These are phyloP conservation scores for Rotaria sp. DNA, from an alignment of 2,888 invertebrate genomes.

Conservation along the genomic window DNA sequence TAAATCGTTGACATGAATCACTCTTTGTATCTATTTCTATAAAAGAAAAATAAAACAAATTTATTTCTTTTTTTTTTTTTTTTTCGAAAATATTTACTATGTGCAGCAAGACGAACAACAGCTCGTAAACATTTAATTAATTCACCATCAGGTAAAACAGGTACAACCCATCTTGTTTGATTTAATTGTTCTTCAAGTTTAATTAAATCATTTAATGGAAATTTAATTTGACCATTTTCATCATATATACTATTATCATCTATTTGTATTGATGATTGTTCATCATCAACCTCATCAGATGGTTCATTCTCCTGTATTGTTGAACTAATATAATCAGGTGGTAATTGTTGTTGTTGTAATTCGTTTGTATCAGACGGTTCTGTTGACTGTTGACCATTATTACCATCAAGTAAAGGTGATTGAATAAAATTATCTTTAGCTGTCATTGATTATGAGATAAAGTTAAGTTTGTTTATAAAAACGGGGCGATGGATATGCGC, in stretches of 20 bases:
- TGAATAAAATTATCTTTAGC: background rate
- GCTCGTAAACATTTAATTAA: slow-evolving; percentile 80
- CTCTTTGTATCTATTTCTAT: slow-evolving; percentile 75
- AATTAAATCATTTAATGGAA: slow-evolving; percentile 77
- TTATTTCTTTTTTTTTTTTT: background rate
- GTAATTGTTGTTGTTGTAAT: background rate
- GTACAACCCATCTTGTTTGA: slow-evolving; percentile 90
- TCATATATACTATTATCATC: background rate
- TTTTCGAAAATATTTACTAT: background rate
- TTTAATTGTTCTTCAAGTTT: slow-evolving; percentile 90
- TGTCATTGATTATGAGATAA: background rate
- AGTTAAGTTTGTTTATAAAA: background rate
- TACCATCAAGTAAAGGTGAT: background rate
- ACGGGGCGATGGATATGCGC: background rate
- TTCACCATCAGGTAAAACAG: slow-evolving; percentile 90
- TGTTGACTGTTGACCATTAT: background rate
- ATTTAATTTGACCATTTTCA: slow-evolving; percentile 58
- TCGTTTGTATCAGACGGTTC: background rate
- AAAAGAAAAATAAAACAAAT: too few relatives aligned
- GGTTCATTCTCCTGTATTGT: background rate
- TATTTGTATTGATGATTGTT: background rate
- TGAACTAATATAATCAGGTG: slow-evolving; percentile 11
- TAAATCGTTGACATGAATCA: slow-evolving; percentile 84
- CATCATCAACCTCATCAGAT: background rate
- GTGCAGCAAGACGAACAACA: slow-evolving; percentile 67